Base-by-base conservation (phyloP, 2,888 invertebrate species). In the Andrena chrysosceles region DNA sequence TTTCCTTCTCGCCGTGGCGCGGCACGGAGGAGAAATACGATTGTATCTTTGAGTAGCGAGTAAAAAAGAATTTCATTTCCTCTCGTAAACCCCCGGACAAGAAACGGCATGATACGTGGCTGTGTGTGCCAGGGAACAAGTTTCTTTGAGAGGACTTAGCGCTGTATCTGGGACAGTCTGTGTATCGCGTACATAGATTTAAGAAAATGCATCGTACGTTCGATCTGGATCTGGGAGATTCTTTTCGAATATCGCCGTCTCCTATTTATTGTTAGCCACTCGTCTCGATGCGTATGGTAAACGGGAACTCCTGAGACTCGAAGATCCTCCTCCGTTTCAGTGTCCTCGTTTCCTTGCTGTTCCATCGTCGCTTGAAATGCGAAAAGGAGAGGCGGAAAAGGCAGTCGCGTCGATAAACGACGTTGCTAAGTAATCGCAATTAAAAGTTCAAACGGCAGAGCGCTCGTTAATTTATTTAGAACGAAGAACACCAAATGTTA, bases 391-490 rank as follows among this genome's bases (percentile, higher is more conserved):
- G 35, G 20, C 33, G 62, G n/a, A 23, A 35, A 26, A 66, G 70
- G 85, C 85, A 83, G 81, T 73, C 69, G 49, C 63, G 60, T 71
- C 82, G 84, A 87, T 86, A 83, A 88, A 88, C 84, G 81, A 48
- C 35, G 79, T 10, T 7, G 42, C 77, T 70, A 69, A 68, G 70
- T 86, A 88, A 88, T 88, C 84, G 87, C 86, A 80, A 87, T 89
- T 88, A 88, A 90, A 91, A 87, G 83, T 90, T 85, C 87, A 87
- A 90, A 87, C 86, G 84, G 68, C 77, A 81, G 81, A 85, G 86
- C 87, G 87, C 85, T 90, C 85, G 87, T 86, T 86, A 85, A 87
- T 79, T 23, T 54, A 23, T 35, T 33, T 49, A 1, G 52, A 56
- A 56, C 26, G 10, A 13, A n/a, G 33, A 7, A 68, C 20, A 20